Conservation (phyloP, 2,113 vertebrate genomes). For the Caranx ignobilis region DNA sequence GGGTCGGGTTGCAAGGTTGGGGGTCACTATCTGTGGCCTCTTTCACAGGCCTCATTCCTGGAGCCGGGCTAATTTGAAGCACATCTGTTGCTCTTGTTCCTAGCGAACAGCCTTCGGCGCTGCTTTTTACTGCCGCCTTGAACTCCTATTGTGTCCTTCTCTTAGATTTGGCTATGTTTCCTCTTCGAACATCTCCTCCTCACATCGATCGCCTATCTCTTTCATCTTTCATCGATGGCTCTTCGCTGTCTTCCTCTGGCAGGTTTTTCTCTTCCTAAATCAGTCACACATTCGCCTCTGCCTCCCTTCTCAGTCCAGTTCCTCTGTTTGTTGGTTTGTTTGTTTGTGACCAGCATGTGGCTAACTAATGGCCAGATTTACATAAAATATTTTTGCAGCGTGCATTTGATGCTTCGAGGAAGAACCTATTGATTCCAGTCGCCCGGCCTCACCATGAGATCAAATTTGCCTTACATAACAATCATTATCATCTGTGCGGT, state of each 20-base stretch:
- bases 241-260: background rate
- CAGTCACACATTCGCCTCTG: background rate
- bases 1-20: slow-evolving; percentile 66
- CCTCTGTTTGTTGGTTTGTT: background rate
- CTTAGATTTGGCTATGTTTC: slow-evolving; percentile 15
- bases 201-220: slow-evolving; percentile 11
- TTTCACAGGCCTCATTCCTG: slow-evolving; percentile 59
- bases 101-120: slow-evolving; percentile 5
- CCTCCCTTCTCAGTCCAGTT: background rate
- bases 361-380: slow-evolving; percentile 24
- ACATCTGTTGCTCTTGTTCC: slow-evolving; percentile 71
- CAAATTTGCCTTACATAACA: slow-evolving; percentile 18
- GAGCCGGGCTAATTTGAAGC: slow-evolving; percentile 69
- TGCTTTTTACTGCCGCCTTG: slow-evolving; percentile 13
- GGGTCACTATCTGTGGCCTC: slow-evolving; percentile 58
- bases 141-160: slow-evolving; percentile 2
- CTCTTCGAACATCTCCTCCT: slow-evolving; percentile 15
- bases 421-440: slow-evolving; percentile 1
- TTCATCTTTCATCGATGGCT: background rate
- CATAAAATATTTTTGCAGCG: background rate
- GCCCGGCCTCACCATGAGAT: background rate
- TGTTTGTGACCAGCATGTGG: background rate
- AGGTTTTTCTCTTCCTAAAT: background rate
- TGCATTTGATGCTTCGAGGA: background rate
- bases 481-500: slow-evolving; percentile 1